Conservation (phyloP, 1,140 invertebrate species). For the Cyclina sinensis region DNA sequence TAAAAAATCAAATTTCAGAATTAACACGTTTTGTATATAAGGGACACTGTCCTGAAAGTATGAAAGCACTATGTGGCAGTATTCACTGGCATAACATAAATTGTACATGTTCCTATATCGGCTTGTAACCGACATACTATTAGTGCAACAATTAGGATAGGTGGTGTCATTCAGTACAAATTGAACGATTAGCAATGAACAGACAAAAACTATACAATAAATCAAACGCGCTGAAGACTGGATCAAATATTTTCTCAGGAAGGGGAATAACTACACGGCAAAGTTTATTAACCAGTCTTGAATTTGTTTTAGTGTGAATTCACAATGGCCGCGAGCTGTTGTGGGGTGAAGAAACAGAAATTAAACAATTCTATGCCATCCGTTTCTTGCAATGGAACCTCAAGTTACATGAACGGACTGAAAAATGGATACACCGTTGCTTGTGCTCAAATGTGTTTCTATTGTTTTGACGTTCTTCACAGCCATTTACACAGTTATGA, state of each 20-base stretch:
- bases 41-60: too few relatives aligned
- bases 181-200: too few relatives aligned
- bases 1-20: too few relatives aligned
- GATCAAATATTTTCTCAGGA: not conserved
- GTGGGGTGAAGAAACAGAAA: slow-evolving; percentile 96
- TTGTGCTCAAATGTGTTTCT: slow-evolving; percentile 98
- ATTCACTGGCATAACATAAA: too few relatives aligned
- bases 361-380: slow-evolving; percentile 90
- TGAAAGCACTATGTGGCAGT: too few relatives aligned
- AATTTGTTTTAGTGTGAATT: slow-evolving; percentile 58
- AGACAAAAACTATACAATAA: too few relatives aligned
- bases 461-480: slow-evolving; percentile 99
- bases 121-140: too few relatives aligned
- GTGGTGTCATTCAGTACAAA: too few relatives aligned
- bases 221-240: not conserved
- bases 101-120: too few relatives aligned
- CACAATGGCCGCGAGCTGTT: slow-evolving; percentile 94
- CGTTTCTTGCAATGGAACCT: slow-evolving; percentile 86
- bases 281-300: not conserved
- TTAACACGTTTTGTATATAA: too few relatives aligned
- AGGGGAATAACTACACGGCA: not conserved
- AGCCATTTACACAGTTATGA: slow-evolving; percentile 97
- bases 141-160: too few relatives aligned
- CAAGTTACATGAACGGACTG: slow-evolving; percentile 88
- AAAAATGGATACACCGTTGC: slow-evolving; percentile 90